phyloP scores from a whole-genome alignment of 2,888 invertebrate species.

The Lepidocyrtoides sp. region DNA sequence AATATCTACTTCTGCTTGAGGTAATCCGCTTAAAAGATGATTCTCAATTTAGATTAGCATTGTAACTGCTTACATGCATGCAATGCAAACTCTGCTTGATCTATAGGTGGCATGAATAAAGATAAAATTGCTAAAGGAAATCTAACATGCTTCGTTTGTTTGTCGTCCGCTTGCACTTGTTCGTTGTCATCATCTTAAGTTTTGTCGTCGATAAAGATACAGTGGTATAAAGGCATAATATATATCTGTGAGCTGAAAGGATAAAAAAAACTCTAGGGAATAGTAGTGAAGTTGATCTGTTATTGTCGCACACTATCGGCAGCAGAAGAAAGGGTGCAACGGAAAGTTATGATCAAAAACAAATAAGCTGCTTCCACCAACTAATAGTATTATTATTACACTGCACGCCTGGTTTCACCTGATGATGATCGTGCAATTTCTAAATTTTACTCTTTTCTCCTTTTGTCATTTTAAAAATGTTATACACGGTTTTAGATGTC shows the following conservation, averaged over 20 bases:
- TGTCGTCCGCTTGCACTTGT: conserved; percentile 45
- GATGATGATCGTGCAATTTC: conserved; percentile 64
- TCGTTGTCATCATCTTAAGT: conserved; percentile 28
- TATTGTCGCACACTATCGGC: conserved; percentile 10
- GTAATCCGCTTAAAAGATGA: conserved; percentile 64
- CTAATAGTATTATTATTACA: not conserved
- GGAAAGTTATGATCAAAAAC: not conserved
- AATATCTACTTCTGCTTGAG: conserved; percentile 66
- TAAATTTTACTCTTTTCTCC: conserved; percentile 48
- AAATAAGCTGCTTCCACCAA: not conserved
- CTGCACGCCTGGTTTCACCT: conserved; percentile 58
- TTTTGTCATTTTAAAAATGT: conserved; percentile 25
- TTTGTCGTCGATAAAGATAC: not conserved
- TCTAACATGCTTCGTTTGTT: not conserved
- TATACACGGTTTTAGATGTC: not conserved
- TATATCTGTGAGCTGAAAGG: too few relatives aligned
- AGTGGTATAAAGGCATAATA: not conserved
- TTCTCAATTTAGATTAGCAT: conserved; percentile 44
- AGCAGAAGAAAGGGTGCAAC: conserved; percentile 2
- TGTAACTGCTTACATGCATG: not conserved
- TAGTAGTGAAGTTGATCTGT: not conserved
- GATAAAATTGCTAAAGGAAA: not conserved
- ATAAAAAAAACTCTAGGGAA: not conserved
- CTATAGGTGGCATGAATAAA: not conserved
- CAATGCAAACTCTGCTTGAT: not conserved